Evolutionary conservation across 2,113 vertebrate species (phyloP).

Genomic region (Anhinga anhinga): DNA sequence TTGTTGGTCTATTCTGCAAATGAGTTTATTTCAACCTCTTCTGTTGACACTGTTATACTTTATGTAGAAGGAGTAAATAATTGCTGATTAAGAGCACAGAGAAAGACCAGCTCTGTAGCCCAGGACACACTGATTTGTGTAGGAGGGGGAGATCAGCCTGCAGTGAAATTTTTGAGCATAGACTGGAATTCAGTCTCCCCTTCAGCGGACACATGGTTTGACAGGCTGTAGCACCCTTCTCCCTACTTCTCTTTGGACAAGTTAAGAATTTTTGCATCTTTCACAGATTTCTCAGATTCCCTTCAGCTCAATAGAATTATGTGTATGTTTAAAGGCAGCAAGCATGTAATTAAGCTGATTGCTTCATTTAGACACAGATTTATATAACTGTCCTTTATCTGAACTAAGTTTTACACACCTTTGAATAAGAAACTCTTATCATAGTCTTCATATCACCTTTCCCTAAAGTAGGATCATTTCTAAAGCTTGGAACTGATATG

Average conservation of each 20-base stretch:
- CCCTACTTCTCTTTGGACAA: neutral
- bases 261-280: neutral
- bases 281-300: neutral
- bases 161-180: neutral
- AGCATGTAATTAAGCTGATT: neutral
- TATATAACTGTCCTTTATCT: neutral
- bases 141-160: neutral
- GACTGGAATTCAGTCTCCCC: neutral
- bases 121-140: neutral
- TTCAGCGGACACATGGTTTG: neutral
- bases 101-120: neutral
- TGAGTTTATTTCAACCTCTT: neutral
- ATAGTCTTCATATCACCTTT: neutral
- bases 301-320: neutral
- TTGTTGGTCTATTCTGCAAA: neutral
- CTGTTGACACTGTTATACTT: neutral
- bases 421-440: neutral
- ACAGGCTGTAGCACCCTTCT: neutral
- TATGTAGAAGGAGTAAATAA: neutral
- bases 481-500: neutral
- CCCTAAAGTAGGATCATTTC: neutral
- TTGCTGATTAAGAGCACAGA: neutral
- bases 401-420: neutral
- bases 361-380: neutral
- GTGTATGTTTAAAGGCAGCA: neutral